Percentiles rank a stretch among this genome's conserved stretches.
Conservation (phyloP, 2,113 vertebrate species). For the Chionomys nivalis region DNA sequence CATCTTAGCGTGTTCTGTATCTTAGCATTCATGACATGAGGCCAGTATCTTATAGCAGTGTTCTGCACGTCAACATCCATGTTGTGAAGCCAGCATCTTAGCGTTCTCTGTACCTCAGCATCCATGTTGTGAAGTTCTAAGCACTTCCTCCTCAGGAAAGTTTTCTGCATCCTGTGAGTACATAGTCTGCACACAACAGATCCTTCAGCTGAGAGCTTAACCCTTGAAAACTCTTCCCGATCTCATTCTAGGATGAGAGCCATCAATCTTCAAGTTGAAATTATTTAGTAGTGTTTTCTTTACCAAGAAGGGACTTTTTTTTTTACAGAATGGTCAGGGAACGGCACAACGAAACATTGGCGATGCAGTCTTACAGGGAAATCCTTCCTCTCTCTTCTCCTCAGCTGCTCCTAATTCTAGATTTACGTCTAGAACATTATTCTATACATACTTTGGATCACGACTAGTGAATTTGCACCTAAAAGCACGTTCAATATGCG, state of each 20-base stretch:
- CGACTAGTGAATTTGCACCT: not conserved
- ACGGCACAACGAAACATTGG: not conserved
- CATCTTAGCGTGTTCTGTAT: no score
- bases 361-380: not conserved
- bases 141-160: constrained; percentile 23
- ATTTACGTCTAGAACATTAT: constrained; percentile 23
- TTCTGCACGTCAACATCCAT: fast-evolving
- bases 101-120: no score
- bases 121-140: constrained; percentile 13
- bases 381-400: not conserved
- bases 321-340: constrained; percentile 3
- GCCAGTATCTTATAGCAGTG: not conserved
- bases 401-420: not conserved
- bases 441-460: not conserved
- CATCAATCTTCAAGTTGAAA: constrained; percentile 40
- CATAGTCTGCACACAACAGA: not conserved
- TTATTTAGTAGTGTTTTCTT: constrained; percentile 39
- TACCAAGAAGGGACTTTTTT: constrained; percentile 6
- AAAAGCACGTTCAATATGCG: not conserved
- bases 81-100: no score
- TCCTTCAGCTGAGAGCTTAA: constrained; percentile 54
- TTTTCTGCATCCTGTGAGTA: not conserved
- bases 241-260: constrained; percentile 15
- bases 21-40: not conserved
- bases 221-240: constrained; percentile 2